These are phyloP conservation scores for Acanthopagrus latus DNA, from an alignment of 2,797 vertebrate species.

Conservation along the genomic window DNA sequence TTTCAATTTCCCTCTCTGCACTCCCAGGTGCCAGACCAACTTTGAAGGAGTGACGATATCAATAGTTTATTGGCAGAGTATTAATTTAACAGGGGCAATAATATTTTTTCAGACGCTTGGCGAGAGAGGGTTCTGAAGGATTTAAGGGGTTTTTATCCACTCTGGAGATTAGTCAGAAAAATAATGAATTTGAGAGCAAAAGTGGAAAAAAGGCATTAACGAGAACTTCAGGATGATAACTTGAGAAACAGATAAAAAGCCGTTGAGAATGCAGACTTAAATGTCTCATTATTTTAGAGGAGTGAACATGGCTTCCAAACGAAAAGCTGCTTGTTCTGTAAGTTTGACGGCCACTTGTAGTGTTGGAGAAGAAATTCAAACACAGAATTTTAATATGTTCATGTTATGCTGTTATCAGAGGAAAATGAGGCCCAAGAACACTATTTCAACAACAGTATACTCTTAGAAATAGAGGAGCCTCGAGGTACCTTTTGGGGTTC, in stretches of 20 bases:
- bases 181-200: constrained; percentile 83
- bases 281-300: constrained; percentile 74
- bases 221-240: constrained; percentile 80
- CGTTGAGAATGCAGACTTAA: constrained; percentile 71
- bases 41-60: constrained; percentile 80
- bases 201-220: constrained; percentile 79
- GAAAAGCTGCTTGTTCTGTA: constrained; percentile 28
- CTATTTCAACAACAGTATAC: too few relatives aligned
- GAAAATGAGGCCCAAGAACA: too few relatives aligned
- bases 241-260: constrained; percentile 76
- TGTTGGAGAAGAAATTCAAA: too few relatives aligned
- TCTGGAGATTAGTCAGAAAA: constrained; percentile 81
- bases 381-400: too few relatives aligned
- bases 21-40: constrained; percentile 83
- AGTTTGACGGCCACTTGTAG: constrained; percentile 13
- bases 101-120: constrained; percentile 74
- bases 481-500: too few relatives aligned
- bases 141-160: constrained; percentile 79
- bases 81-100: constrained; percentile 81
- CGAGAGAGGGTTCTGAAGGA: constrained; percentile 76
- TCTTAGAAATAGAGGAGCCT: too few relatives aligned
- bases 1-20: constrained; percentile 60
- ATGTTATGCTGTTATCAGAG: too few relatives aligned
- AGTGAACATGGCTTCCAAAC: constrained; percentile 34
- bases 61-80: constrained; percentile 81